phyloP scores from a whole-genome alignment of 2,888 invertebrate genomes.

The Sipha maydis region DNA sequence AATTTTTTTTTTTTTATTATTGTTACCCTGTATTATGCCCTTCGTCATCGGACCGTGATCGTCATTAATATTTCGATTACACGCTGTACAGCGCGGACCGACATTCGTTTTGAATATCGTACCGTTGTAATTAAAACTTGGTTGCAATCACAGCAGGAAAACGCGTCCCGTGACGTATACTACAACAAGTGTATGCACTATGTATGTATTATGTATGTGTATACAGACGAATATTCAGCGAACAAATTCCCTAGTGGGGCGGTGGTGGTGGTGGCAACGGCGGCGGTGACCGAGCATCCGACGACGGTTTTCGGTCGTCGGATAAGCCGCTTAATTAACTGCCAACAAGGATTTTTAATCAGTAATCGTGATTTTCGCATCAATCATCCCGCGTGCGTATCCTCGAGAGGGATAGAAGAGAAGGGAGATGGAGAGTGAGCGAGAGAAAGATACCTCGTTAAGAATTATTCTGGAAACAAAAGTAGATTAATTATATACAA shows the following conservation, averaged over 20 bases:
- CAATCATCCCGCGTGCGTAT: constrained; percentile 37
- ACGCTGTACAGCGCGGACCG: neutral
- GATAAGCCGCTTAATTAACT: constrained; percentile 60
- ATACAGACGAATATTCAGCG: neutral
- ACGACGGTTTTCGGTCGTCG: constrained; percentile 11
- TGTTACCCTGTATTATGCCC: neutral
- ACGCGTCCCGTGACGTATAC: constrained; percentile 16
- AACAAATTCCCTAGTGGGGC: constrained; percentile 1
- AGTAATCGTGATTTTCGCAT: constrained; percentile 59
- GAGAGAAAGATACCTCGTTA: constrained; percentile 54
- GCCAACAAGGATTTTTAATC: constrained; percentile 60
- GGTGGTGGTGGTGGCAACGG: neutral
- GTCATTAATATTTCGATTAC: neutral
- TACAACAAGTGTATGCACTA: neutral
- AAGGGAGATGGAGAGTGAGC: neutral
- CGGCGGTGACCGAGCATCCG: neutral
- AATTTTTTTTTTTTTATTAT: neutral
- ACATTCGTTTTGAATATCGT: neutral
- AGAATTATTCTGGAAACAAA: constrained; percentile 57
- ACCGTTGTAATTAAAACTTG: constrained; percentile 12
- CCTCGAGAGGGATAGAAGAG: neutral
- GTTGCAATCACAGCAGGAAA: constrained; percentile 7
- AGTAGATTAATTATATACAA: constrained; percentile 59
- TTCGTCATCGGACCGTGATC: neutral
- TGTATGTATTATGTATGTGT: neutral